phyloP scores from a whole-genome alignment of 2,113 vertebrate genomes.

The Neolamprologus sp. region DNA sequence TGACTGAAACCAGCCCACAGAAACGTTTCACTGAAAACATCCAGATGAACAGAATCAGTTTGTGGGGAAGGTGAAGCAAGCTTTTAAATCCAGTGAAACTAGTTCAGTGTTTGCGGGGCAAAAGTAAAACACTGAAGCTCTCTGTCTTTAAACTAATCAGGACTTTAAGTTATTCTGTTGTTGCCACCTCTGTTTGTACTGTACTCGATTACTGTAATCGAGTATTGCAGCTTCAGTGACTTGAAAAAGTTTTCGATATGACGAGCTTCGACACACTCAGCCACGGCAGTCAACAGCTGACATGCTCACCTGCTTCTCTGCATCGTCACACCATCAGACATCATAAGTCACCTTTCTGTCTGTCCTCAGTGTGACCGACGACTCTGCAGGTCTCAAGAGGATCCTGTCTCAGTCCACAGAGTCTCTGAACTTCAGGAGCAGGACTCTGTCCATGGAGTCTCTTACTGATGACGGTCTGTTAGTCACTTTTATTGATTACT shows the following conservation, averaged over 20 bases:
- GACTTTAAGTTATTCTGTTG: neutral
- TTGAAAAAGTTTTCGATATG: neutral
- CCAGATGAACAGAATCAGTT: neutral
- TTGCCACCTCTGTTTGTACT: neutral
- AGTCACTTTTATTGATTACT: neutral
- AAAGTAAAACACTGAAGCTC: neutral
- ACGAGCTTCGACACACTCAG: neutral
- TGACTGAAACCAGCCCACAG: neutral
- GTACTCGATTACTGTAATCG: neutral
- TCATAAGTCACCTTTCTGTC: neutral
- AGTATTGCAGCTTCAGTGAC: neutral
- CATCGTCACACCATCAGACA: neutral
- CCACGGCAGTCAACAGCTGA: neutral
- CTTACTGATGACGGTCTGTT: conserved; percentile 85
- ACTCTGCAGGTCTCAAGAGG: conserved; percentile 80
- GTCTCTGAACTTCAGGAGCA: conserved; percentile 87
- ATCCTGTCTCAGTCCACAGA: conserved; percentile 94
- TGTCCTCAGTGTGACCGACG: conserved; percentile 78
- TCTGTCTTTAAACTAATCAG: neutral
- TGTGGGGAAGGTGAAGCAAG: neutral
- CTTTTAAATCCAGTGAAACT: neutral
- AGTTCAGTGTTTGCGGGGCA: neutral
- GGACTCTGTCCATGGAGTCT: conserved; percentile 88
- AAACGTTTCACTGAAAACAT: neutral
- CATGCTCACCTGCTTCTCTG: neutral